Evolutionary conservation across 2,797 vertebrate genomes (phyloP).

Genomic region (Mus spretus): DNA sequence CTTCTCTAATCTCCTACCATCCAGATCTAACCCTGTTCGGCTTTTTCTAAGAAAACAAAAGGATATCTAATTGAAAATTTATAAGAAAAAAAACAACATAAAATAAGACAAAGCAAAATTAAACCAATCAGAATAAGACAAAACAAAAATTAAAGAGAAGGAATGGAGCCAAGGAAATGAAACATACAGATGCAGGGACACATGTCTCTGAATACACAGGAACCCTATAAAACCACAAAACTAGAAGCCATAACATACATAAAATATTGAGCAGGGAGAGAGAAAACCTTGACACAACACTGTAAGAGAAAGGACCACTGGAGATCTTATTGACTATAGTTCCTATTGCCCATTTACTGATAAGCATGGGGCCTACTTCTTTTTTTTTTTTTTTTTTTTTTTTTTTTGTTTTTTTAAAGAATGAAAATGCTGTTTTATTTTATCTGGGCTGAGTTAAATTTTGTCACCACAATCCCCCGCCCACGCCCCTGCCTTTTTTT

Average conservation of each 20-base stretch:
- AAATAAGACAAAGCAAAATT: background rate
- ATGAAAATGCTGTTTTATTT: constrained; percentile 36
- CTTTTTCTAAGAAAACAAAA: too few relatives aligned
- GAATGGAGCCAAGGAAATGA: background rate
- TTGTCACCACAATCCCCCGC: background rate
- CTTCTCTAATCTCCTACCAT: background rate
- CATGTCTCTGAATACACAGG: background rate
- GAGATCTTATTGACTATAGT: background rate
- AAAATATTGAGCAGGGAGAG: too few relatives aligned
- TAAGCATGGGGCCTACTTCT: too few relatives aligned
- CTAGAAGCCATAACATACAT: too few relatives aligned
- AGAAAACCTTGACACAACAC: too few relatives aligned
- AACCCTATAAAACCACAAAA: background rate
- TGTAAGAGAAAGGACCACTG: background rate
- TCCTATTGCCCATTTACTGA: background rate
- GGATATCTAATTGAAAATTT: background rate
- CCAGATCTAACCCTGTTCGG: background rate
- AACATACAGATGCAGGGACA: background rate
- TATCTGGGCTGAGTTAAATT: constrained; percentile 47
- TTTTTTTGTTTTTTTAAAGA: too few relatives aligned
- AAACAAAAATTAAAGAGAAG: background rate
- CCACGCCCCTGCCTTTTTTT: background rate
- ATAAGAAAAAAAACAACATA: background rate
- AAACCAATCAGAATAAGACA: background rate
- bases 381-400: too few relatives aligned